Percentiles rank a stretch among this genome's conserved stretches.
Evolutionary conservation across 2,888 invertebrate genomes (phyloP).

Genomic region (Drosophila limbata): DNA sequence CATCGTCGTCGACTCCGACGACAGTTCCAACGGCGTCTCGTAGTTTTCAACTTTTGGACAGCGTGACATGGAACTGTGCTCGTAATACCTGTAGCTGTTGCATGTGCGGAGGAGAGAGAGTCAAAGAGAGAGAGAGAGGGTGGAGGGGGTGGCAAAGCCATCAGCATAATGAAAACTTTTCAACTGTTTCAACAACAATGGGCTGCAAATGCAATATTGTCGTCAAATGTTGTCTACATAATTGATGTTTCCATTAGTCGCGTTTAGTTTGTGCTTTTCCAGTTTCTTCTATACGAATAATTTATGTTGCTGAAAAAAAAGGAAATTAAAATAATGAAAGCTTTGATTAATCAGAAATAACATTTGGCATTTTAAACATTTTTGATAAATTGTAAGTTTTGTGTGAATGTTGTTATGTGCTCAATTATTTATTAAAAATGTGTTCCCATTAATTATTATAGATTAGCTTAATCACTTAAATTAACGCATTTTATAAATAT

Average conservation of each 20-base stretch:
- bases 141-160: conserved; percentile 35
- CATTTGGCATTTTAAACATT: neutral
- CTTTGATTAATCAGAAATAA: too few relatives aligned
- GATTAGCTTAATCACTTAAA: too few relatives aligned
- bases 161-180: conserved; percentile 76
- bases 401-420: neutral
- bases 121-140: too few relatives aligned
- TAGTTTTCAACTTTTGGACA: conserved; percentile 60
- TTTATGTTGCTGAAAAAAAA: neutral
- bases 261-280: neutral
- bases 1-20: conserved; percentile 49
- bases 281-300: neutral
- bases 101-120: neutral
- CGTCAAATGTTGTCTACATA: conserved; percentile 19
- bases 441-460: too few relatives aligned
- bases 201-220: conserved; percentile 27
- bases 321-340: neutral
- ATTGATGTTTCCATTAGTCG: conserved; percentile 15
- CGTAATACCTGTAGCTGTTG: conserved; percentile 49
- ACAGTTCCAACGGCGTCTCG: conserved; percentile 51
- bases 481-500: too few relatives aligned
- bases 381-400: neutral
- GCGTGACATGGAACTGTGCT: conserved; percentile 37
- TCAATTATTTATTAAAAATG: too few relatives aligned
- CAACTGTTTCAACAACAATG: conserved; percentile 64